Evolutionary conservation across 2,888 invertebrate genomes (phyloP).

Genomic region (Drosophila anomelani): DNA sequence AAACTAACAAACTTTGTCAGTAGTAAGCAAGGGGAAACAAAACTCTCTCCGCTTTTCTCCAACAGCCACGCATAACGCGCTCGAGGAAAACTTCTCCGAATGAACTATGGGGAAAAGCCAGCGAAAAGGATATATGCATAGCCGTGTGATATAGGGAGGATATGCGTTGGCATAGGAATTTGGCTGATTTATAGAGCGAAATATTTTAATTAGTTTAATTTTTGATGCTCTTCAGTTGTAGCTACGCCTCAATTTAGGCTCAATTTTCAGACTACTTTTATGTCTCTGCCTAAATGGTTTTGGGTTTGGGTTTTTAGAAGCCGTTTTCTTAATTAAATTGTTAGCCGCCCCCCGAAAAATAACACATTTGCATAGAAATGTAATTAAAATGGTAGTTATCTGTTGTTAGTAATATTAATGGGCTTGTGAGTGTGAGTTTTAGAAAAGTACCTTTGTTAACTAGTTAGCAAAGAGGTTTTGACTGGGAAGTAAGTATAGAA

Average conservation of each 20-base stretch:
- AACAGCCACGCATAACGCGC: slow-evolving; percentile 36
- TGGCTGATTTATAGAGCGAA: slow-evolving; percentile 29
- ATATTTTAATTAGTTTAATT: slow-evolving; percentile 41
- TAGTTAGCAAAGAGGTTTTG: not conserved
- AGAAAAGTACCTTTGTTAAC: not conserved
- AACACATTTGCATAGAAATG: slow-evolving; percentile 42
- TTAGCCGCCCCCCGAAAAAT: not conserved
- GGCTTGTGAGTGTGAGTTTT: not conserved
- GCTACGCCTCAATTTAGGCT: slow-evolving; percentile 2
- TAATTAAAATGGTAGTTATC: slow-evolving; percentile 44
- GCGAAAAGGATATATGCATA: slow-evolving; percentile 14
- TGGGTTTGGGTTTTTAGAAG: slow-evolving; percentile 10
- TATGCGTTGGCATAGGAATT: slow-evolving; percentile 4
- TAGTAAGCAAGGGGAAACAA: slow-evolving; percentile 21
- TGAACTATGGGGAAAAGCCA: slow-evolving; percentile 18
- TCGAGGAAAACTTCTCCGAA: slow-evolving; percentile 27
- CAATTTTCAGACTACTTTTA: not conserved
- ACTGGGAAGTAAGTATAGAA: too few species aligned
- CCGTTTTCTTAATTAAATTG: slow-evolving; percentile 21
- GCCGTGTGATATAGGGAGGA: not conserved
- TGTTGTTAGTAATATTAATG: slow-evolving; percentile 12
- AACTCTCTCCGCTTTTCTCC: slow-evolving; percentile 19
- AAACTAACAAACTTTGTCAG: slow-evolving; percentile 73
- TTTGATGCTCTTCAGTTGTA: not conserved
- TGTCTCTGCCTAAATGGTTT: slow-evolving; percentile 4